Evolutionary conservation across 2,113 vertebrate genomes (phyloP).

Genomic region (Polyodon spathula): DNA sequence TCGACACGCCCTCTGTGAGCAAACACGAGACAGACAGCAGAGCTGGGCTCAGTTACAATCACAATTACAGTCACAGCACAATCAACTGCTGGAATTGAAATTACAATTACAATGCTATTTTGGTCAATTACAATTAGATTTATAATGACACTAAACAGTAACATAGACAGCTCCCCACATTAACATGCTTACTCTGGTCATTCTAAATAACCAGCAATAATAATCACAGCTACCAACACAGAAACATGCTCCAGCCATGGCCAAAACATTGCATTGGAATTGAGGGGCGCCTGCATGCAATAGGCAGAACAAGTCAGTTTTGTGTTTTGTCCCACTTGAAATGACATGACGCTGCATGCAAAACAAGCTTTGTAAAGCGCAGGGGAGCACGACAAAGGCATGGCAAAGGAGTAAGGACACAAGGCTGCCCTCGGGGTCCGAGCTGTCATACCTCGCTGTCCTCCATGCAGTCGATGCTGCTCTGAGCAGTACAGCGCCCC

Average conservation of each 20-base stretch:
- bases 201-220: too few relatives aligned
- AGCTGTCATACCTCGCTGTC: slow-evolving; percentile 66
- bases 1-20: slow-evolving; percentile 67
- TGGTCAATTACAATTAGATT: too few relatives aligned
- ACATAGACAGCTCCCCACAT: background rate
- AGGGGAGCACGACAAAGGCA: background rate
- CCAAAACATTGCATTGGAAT: too few relatives aligned
- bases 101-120: background rate
- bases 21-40: slow-evolving; percentile 13
- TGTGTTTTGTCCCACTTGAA: too few relatives aligned
- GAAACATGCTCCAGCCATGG: too few relatives aligned
- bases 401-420: background rate
- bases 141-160: background rate
- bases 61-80: background rate
- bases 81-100: background rate
- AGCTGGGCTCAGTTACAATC: background rate
- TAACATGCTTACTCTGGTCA: too few relatives aligned
- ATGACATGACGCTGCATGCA: too few relatives aligned
- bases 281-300: too few relatives aligned
- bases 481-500: slow-evolving; percentile 66
- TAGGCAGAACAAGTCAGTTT: too few relatives aligned
- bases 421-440: background rate
- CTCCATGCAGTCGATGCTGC: slow-evolving; percentile 81
- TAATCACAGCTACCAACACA: too few relatives aligned
- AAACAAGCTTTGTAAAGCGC: too few relatives aligned